phyloP scores from a whole-genome alignment of 2,113 vertebrate species.

The Oryzias celebensis region DNA sequence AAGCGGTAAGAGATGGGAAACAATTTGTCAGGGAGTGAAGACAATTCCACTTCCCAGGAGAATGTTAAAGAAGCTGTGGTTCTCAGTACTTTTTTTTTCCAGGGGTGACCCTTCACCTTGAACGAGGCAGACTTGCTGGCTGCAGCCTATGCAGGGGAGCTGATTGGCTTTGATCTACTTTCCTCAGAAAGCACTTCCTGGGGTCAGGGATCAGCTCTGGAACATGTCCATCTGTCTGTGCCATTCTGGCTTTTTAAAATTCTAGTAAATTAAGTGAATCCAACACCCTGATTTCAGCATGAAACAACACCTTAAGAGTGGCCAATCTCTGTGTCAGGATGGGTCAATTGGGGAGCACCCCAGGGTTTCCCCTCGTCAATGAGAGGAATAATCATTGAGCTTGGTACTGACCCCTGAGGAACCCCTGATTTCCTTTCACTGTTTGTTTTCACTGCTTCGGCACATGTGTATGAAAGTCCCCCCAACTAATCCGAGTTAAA shows the following conservation, averaged over 20 bases:
- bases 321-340: slow-evolving; percentile 33
- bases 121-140: slow-evolving; percentile 71
- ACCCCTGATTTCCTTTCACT: slow-evolving; percentile 60
- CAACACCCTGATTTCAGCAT: slow-evolving; percentile 49
- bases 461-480: slow-evolving; percentile 53
- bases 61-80: slow-evolving; percentile 70
- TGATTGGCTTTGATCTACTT: slow-evolving; percentile 80
- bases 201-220: slow-evolving; percentile 76
- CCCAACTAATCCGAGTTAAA: slow-evolving; percentile 39
- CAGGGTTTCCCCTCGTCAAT: slow-evolving; percentile 58
- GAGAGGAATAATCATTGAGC: slow-evolving; percentile 69
- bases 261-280: slow-evolving; percentile 75
- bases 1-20: slow-evolving; percentile 38
- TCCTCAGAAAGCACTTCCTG: slow-evolving; percentile 75
- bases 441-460: slow-evolving; percentile 68
- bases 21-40: slow-evolving; percentile 68
- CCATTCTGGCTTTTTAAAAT: slow-evolving; percentile 77
- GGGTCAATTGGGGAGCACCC: slow-evolving; percentile 48
- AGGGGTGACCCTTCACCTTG: slow-evolving; percentile 66
- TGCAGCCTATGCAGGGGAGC: slow-evolving; percentile 69
- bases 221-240: slow-evolving; percentile 77
- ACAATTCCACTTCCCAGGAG: slow-evolving; percentile 68
- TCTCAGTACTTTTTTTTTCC: slow-evolving; percentile 62
- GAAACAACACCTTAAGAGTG: slow-evolving; percentile 24
- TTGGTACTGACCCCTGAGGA: slow-evolving; percentile 59